Base-by-base conservation (phyloP, 1,140 invertebrate genomes). In the Diorhabda carinulata region DNA sequence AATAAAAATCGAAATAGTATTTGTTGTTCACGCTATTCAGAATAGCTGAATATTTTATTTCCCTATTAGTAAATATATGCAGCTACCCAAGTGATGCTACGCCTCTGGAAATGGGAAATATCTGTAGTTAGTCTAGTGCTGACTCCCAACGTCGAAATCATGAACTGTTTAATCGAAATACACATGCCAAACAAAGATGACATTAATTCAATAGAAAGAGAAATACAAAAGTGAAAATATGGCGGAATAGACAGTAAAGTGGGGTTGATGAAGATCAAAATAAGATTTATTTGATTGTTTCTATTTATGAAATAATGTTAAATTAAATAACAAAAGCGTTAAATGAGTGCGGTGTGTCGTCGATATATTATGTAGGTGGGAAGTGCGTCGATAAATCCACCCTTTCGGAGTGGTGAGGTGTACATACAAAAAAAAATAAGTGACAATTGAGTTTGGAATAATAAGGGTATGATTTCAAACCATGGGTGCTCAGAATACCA, bases 401-500 rank as follows among this genome's bases (percentile, higher is more conserved):
- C 69, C 65, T 67, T 69, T 72, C 52, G 61, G 67, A 71, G 74
- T 72, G 72, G 66, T 71, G 63, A 62, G 68, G 72, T 70, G 72
- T 64, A 60, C 67, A 60, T 67, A 60, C 68, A 71, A 67, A 67
- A 71, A 63, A 61, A 68, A 66, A 61, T 71, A 44, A 67, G 71
- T 72, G 71, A 77, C 72, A 74, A 77, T 52, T 52, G 2, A 2
- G 2, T 76, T 74, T 74, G 77, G 63, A 72, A 73, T 66, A 57
- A 71, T 57, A 71, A 69, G 78, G 78, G 76, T 74, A 79, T 79
- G 76, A 69, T 76, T 77, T 73, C 76, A 76, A 76, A 72, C 66
- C 74, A 94, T 94, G 92, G 93, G 93, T 82, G 92, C 92, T 79
- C 92, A 94, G 86, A 92, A 92, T 86, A 92, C 90, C 78, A 94